Percentiles rank a stretch among this genome's conserved stretches.
These are phyloP conservation scores for Asarcornis scutulata DNA, from an alignment of 2,113 vertebrate species.

Conservation along the genomic window DNA sequence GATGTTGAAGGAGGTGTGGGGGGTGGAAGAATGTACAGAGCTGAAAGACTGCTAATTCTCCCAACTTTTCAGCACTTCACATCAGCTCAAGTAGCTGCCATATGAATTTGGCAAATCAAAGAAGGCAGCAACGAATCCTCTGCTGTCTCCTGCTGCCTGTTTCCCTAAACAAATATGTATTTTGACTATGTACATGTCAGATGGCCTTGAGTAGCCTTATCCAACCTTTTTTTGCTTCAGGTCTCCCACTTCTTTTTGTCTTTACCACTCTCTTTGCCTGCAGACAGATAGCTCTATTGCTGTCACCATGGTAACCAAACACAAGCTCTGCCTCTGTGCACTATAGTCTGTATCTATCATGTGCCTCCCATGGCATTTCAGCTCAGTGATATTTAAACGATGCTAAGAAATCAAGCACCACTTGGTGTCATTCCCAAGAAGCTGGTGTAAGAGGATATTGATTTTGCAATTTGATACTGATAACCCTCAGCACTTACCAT, in stretches of 20 bases:
- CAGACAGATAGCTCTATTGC: background rate
- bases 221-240: background rate
- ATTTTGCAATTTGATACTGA: slow-evolving; percentile 51
- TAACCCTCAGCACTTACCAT: background rate
- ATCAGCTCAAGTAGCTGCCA: background rate
- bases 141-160: background rate
- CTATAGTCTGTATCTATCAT: background rate
- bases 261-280: background rate
- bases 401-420: slow-evolving; percentile 45
- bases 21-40: background rate
- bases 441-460: slow-evolving; percentile 42
- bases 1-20: background rate
- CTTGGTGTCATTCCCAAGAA: slow-evolving; percentile 38
- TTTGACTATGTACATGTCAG: background rate
- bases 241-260: background rate
- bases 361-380: slow-evolving; percentile 20
- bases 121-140: background rate
- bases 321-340: background rate
- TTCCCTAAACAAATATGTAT: background rate
- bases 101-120: background rate
- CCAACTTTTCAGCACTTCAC: background rate
- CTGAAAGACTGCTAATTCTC: background rate
- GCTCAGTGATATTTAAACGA: slow-evolving; percentile 22
- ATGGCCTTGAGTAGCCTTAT: background rate
- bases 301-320: slow-evolving; percentile 4